Evolutionary conservation across 2,797 vertebrate genomes (phyloP), one percentile per base, ranked within the genome.

Genomic region (Ceryle rudis): DNA sequence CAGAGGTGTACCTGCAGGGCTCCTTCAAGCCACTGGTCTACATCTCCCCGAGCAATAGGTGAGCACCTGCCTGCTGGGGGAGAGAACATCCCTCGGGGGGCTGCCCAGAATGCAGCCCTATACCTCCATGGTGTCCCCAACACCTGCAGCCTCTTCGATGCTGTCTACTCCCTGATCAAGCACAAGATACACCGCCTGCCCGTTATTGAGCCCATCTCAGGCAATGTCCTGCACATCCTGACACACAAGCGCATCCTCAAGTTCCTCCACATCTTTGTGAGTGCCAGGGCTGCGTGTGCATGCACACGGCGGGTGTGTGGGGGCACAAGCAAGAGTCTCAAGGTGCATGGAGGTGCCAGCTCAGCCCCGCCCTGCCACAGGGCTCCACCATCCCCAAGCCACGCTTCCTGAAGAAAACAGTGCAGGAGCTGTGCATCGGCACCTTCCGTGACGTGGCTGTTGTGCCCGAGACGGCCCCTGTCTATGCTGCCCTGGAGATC

Each of bases 221-320:
- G 99, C 26, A 98, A 99, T 0, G 99, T 99, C 81, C 97, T 99
- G 52, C 98, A 99, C 95, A 99, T 99, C 91, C 98, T 99, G 82
- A 99, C 99, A 0, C 99, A 99, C 97, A 99, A 99, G 85, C 98
- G 99, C 37, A 99, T 99, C 94, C 98, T 99, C 88, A 99, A 99
- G 97, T 99, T 99, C 97, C 98, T 99, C 46, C 98, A 99, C 80
- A 98, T 99, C 95, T 99, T 99, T 83, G 99, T 99, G 96, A 99
- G 99, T 93, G 44, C 13, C 0, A 2, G 37, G 47, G 58, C 49
- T 74, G 22, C 0, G 0, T 47, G 54, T 16, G 31, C 46, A 52
- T 22, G 19, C 15, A 12, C 5, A 2, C 2, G 14, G 29, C 0
- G 14, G 13, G 25, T 26, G 41, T 22, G 17, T 4, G 55, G 28